Evolutionary conservation across 1,140 invertebrate species (phyloP), one percentile per base, ranked within the genome.

Genomic region (Drosophila willistoni): DNA sequence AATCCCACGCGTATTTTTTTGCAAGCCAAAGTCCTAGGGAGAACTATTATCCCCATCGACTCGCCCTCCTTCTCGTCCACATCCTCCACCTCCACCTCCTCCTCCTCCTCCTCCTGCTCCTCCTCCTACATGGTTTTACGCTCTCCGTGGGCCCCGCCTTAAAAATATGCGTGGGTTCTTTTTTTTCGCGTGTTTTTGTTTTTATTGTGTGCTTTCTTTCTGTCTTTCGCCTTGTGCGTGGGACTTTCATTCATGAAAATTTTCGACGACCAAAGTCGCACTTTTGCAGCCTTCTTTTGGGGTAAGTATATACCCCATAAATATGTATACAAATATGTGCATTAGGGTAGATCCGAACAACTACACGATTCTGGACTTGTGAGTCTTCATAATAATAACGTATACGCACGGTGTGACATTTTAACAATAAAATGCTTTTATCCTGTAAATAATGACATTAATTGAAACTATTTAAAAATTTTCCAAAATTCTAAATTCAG

Each of bases 171-270:
- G 61, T 63, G 61, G 61, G 61, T 47, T 25, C 22, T 25, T 25
- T 42, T 33, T 60, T 33, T 60, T 22, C 41, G 19, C 59, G 22
- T 61, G 19, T 17, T 22, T 60, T 44, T 29, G 34, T 36, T 36
- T 9, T 36, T 36, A 10, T 36, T 36, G 34, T 41, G 59, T 12
- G 54, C 34, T 62, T 64, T 76, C 66, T 60, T 69, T 75, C 47
- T 44, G 41, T 44, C 39, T 62, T 54, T 70, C 64, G 73, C 68
- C 64, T 64, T 69, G 77, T 81, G 77, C 82, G 90, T 91, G 90
- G 85, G 90, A 81, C 71, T 91, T 91, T 91, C 90, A 91, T 91
- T 91, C 90, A 91, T 91, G 90, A 91, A 91, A 90, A 87, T 79
- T 87, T 73, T 62, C 70, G 59, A 75, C 71, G 60, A 73, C 68